Evolutionary conservation across 2,797 vertebrate species (phyloP).

Genomic region (Gambusia yucatana): DNA sequence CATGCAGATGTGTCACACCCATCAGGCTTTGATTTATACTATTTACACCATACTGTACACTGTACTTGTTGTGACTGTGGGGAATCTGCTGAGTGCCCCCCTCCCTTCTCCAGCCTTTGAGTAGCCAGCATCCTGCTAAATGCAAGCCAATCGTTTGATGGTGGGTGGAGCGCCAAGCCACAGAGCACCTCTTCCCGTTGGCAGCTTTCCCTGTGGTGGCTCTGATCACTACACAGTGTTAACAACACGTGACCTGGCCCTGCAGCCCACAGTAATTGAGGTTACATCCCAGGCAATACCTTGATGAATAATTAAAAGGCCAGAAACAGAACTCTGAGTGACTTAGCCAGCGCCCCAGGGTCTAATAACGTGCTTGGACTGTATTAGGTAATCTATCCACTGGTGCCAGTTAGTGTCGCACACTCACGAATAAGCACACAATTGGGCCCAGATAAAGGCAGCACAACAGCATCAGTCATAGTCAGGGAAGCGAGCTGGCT

Average conservation of each 20-base stretch:
- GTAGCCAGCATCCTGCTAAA: conserved; percentile 71
- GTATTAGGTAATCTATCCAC: conserved; percentile 77
- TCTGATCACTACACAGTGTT: conserved; percentile 66
- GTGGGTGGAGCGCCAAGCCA: conserved; percentile 76
- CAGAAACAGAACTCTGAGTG: conserved; percentile 72
- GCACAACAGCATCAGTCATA: conserved; percentile 67
- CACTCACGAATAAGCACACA: conserved; percentile 49
- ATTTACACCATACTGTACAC: conserved; percentile 62
- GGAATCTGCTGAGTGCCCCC: conserved; percentile 63
- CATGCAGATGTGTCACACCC: conserved; percentile 67
- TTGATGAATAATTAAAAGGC: conserved; percentile 83
- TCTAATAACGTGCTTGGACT: conserved; percentile 75
- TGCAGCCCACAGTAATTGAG: conserved; percentile 77
- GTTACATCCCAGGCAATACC: conserved; percentile 76
- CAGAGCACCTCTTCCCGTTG: conserved; percentile 70
- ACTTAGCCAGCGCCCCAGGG: conserved; percentile 70
- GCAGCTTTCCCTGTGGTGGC: conserved; percentile 72
- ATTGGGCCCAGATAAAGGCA: conserved; percentile 66
- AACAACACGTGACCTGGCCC: conserved; percentile 74
- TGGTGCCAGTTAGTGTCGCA: conserved; percentile 64
- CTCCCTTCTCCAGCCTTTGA: conserved; percentile 43
- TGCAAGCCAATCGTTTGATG: conserved; percentile 72
- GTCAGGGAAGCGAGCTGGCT: conserved; percentile 70
- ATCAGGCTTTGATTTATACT: conserved; percentile 76
- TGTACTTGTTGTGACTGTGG: conserved; percentile 57